phyloP scores from a whole-genome alignment of 2,888 invertebrate genomes.

The Eilema sororculum region DNA sequence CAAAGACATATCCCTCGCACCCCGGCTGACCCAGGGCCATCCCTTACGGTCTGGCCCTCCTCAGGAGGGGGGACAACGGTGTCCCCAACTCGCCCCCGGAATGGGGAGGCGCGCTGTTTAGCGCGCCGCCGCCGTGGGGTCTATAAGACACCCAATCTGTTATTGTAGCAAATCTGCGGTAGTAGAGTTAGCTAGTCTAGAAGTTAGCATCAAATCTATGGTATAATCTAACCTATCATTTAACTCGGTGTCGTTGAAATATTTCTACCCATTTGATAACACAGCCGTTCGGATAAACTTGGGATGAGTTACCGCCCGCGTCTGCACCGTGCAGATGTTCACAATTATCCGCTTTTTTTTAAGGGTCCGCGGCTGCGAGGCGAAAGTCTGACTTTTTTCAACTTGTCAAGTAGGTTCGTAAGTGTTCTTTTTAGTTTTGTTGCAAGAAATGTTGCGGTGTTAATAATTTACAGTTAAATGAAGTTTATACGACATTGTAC shows the following conservation, averaged over 20 bases:
- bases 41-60: no score
- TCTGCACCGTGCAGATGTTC: slow-evolving; percentile 74
- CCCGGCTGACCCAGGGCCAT: no score
- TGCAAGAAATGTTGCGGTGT: slow-evolving; percentile 22
- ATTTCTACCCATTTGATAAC: slow-evolving; percentile 62
- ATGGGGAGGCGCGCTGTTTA: no score
- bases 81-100: no score
- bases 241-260: neutral
- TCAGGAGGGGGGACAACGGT: no score
- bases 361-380: slow-evolving; percentile 52
- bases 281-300: slow-evolving; percentile 33
- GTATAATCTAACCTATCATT: no score
- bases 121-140: no score
- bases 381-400: slow-evolving; percentile 58
- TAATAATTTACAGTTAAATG: slow-evolving; percentile 18
- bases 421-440: slow-evolving; percentile 27
- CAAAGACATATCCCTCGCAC: no score
- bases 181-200: no score
- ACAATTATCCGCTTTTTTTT: slow-evolving; percentile 68
- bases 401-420: slow-evolving; percentile 49
- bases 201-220: no score
- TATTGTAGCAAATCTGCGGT: no score
- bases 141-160: no score
- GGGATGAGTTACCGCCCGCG: slow-evolving; percentile 59
- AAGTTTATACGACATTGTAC: neutral